A percentile compares a stretch with the other conserved stretches of the same genome.
Evolutionary conservation across 2,888 invertebrate species (phyloP).

Genomic region (Anticlea derivata): DNA sequence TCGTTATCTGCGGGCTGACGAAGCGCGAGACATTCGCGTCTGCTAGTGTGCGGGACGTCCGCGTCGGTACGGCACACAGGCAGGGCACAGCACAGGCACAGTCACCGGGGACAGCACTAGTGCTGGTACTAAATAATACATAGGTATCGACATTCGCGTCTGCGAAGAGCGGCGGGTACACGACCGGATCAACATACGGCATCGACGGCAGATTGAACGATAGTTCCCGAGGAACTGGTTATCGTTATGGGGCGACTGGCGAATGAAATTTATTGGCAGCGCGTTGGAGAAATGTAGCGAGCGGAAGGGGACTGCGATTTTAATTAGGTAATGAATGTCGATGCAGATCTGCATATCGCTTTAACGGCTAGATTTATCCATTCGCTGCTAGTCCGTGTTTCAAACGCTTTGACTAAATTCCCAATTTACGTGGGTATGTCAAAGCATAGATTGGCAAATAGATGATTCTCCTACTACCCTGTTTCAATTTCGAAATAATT

Average conservation of each 20-base stretch:
- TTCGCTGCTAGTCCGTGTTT: slow-evolving; percentile 69
- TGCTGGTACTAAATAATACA: slow-evolving; percentile 80
- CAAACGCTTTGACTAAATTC: slow-evolving; percentile 66
- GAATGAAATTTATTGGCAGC: slow-evolving; percentile 84
- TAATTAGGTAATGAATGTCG: slow-evolving; percentile 85
- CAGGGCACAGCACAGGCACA: slow-evolving; percentile 45
- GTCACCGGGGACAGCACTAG: slow-evolving; percentile 51
- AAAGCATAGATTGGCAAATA: slow-evolving; percentile 43
- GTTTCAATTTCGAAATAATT: slow-evolving; percentile 32
- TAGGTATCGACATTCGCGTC: slow-evolving; percentile 79
- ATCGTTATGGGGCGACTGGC: slow-evolving; percentile 83
- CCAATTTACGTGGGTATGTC: slow-evolving; percentile 50
- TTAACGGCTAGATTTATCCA: slow-evolving; percentile 81
- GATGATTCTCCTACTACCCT: slow-evolving; percentile 35
- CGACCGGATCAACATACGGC: slow-evolving; percentile 83
- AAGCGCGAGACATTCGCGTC: slow-evolving; percentile 61
- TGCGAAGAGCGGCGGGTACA: slow-evolving; percentile 81
- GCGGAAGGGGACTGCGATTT: slow-evolving; percentile 83
- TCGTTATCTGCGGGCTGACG: slow-evolving; percentile 78
- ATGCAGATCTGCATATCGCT: slow-evolving; percentile 83
- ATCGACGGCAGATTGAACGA: slow-evolving; percentile 84
- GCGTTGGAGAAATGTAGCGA: slow-evolving; percentile 83
- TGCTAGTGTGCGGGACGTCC: slow-evolving; percentile 48
- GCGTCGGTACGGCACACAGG: slow-evolving; percentile 37
- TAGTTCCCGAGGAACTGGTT: slow-evolving; percentile 84